Evolutionary conservation across 2,888 invertebrate genomes (phyloP), one percentile per base, ranked within the genome.

Genomic region (Cybosia mesomella): DNA sequence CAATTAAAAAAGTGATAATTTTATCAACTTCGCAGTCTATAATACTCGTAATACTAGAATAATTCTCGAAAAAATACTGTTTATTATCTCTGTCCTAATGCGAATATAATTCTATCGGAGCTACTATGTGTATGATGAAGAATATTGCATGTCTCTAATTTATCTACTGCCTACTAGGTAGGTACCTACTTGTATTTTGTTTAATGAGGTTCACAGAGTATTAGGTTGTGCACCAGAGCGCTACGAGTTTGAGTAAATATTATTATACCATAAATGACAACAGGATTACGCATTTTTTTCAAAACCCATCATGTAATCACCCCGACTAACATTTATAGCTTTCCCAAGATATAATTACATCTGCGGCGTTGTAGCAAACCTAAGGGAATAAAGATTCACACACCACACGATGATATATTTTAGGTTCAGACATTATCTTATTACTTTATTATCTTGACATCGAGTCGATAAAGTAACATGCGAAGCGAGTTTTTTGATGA

Each of bases 201-300:
- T 73, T 82, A 77, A 84, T 82, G 82, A 80, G 80, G 67, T 76
- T 80, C 73, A 73, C 76, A 75, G 77, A 80, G 76, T 76, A 81
- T 85, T 81, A 83, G 66, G 57, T 57, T 70, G 75, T 70, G 79
- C 82, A 85, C 54, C 79, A 77, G 83, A 85, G 84, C 85, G 81
- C 72, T 72, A 73, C 81, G 71, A 82, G 86, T 81, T 77, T 75
- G 68, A 73, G 72, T 78, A 81, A 85, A 84, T 74, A 80, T 43
- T 70, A 62, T 64, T 72, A 75, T 69, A 63, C 75, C 71, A 66
- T 74, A 79, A 83, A 84, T 82, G 79, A 87, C 87, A 88, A 87
- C 82, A 68, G 82, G 82, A 88, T 85, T 85, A 79, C 75, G 73
- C 63, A 69, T 64, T 61, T 69, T 75, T 71, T 77, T 66, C 61